Conservation (phyloP, 2,888 invertebrate genomes). For the Poecilobothrus nobilitatus region DNA sequence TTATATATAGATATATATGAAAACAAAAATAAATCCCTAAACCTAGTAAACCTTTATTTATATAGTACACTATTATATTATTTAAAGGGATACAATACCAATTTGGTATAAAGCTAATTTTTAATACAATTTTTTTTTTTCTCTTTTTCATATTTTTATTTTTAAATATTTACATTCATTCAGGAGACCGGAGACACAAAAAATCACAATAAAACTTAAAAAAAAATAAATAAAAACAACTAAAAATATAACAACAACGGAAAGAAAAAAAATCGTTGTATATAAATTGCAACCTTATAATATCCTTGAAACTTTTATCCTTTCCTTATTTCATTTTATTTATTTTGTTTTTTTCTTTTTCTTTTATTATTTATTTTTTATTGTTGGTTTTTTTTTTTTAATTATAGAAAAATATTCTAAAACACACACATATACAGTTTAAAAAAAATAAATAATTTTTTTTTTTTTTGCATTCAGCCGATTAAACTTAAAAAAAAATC, state of each 20-base stretch:
- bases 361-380: neutral
- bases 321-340: neutral
- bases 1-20: no score
- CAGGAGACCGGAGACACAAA: slow-evolving; percentile 3
- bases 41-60: no score
- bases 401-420: neutral
- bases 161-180: neutral
- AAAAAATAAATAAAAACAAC: neutral
- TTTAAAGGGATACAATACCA: no score
- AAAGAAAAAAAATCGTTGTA: neutral
- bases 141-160: neutral
- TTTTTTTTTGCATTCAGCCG: neutral
- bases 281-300: slow-evolving; percentile 2
- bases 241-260: neutral
- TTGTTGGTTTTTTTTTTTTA: neutral
- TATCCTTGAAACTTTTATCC: slow-evolving; percentile 6
- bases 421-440: neutral
- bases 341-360: neutral
- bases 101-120: neutral
- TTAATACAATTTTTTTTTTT: neutral
- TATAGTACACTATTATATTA: no score
- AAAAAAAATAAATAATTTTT: neutral
- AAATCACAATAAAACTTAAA: neutral
- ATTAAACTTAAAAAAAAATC: neutral
- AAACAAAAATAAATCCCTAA: no score